Evolutionary conservation across 2,797 vertebrate genomes (phyloP), one percentile per base, ranked within the genome.

Genomic region (Staurois parvus): DNA sequence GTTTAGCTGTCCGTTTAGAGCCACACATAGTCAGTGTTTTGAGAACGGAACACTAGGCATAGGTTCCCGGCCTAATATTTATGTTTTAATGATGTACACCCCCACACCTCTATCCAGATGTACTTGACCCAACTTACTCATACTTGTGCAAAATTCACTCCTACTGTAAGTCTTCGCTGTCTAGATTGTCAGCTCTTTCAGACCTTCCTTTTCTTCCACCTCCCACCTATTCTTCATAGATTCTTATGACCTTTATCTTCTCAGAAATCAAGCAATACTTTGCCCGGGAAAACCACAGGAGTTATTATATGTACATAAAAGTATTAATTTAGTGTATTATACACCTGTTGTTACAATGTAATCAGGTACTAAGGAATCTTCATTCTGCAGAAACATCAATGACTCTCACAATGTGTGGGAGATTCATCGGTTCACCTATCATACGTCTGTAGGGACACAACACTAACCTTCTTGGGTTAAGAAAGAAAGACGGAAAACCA

Each of bases 111-210:
- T 76, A 76, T 59, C 32, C 52, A 76, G 74, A 76, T 32, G 52
- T 59, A 59, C 48, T 3, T 42, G 42, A 76, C 48, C 29, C 69
- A 72, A 7, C 7, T 76, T 48, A 76, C 29, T 76, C 74, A 62
- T 34, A 76, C 29, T 59, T 30, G 4, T 5, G 42, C 11, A 37
- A 37, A 37, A 8, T 1, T 1, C 37, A 1, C 68, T n/a, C 19
- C 68, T 76, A 76, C 7, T 34, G 28, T 30, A 56, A 48, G 15
- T 56, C 26, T 59, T 29, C 52, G 34, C 32, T 59, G 59, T n/a
- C 6, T 62, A 24, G 9, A 76, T 76, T n/a, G 30, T 59, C 34
- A 10, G 8, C 34, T 72, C 34, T 72, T 72, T 24, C 69, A 17
- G 13, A n/a, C 34, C 24, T 37, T 37, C 34, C 24, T 37, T 24